Evolutionary conservation across 2,797 vertebrate genomes (phyloP).

Genomic region (Aeoliscus strigatus): DNA sequence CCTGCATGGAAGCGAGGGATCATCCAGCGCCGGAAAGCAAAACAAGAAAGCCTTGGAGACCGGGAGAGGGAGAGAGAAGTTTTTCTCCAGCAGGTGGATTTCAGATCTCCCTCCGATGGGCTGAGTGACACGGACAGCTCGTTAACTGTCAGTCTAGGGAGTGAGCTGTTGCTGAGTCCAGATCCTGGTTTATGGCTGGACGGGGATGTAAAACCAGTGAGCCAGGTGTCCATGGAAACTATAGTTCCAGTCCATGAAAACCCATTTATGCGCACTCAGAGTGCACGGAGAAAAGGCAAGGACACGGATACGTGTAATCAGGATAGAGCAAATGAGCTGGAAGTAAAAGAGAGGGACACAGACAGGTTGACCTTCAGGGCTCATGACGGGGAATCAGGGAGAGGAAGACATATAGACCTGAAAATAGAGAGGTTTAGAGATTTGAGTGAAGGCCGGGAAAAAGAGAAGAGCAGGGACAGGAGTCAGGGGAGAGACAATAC

Average conservation of each 20-base stretch:
- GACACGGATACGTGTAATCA: conserved; percentile 38
- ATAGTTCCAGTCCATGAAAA: conserved; percentile 80
- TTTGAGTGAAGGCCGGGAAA: conserved; percentile 46
- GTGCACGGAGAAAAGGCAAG: conserved; percentile 46
- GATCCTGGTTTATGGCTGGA: conserved; percentile 51
- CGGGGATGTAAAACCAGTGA: conserved; percentile 36
- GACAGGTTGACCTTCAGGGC: conserved; percentile 39
- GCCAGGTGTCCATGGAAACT: conserved; percentile 77
- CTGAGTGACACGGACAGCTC: conserved; percentile 59
- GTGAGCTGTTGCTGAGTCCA: conserved; percentile 48
- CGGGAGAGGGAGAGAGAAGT: conserved; percentile 53
- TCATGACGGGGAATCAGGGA: conserved; percentile 51
- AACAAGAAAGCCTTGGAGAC: conserved; percentile 67
- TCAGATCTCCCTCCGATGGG: conserved; percentile 37
- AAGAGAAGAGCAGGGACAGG: conserved; percentile 52
- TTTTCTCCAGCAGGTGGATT: conserved; percentile 45
- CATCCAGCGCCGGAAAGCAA: conserved; percentile 83
- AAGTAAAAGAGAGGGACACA: conserved; percentile 49
- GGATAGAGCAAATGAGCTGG: conserved; percentile 31
- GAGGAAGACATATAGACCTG: conserved; percentile 49
- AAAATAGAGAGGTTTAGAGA: conserved; percentile 61
- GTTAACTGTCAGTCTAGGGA: conserved; percentile 33
- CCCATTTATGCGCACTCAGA: conserved; percentile 78
- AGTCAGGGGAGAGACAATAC: conserved; percentile 39
- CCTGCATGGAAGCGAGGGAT: conserved; percentile 89